Evolutionary conservation across 2,113 vertebrate genomes (phyloP).

Genomic region (Neodon shergylaensis): DNA sequence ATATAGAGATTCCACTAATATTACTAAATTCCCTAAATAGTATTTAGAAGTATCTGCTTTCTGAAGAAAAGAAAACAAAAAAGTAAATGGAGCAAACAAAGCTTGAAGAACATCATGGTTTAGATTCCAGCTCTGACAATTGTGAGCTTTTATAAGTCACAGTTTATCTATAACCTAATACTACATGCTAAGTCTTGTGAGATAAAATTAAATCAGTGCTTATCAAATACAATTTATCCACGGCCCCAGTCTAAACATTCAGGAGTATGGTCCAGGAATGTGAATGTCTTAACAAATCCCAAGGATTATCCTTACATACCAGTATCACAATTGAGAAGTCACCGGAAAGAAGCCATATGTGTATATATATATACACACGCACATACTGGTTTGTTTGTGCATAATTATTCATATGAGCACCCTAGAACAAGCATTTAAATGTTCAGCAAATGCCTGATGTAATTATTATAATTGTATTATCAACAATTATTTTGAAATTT

Average conservation of each 20-base stretch:
- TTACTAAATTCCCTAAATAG: conserved; percentile 16
- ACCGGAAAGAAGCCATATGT: not conserved
- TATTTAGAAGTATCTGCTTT: conserved; percentile 11
- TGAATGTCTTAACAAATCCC: conserved; percentile 32
- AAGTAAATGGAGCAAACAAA: conserved; percentile 20
- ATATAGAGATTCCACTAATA: conserved; percentile 27
- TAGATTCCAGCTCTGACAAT: not conserved
- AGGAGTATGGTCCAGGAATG: not conserved
- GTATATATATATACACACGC: no score
- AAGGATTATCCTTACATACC: conserved; percentile 7
- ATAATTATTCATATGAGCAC: not conserved
- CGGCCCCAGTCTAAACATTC: not conserved
- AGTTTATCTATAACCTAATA: conserved; percentile 49
- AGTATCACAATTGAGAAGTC: conserved; percentile 31
- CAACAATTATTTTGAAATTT: conserved; percentile 42
- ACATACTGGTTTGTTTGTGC: not conserved
- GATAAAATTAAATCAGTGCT: conserved; percentile 48
- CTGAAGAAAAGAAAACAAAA: not conserved
- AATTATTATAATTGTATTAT: not conserved
- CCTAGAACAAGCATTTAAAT: not conserved
- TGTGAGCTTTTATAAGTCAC: not conserved
- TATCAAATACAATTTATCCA: conserved; percentile 28
- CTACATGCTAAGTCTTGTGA: conserved; percentile 23
- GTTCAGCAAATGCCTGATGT: conserved; percentile 22
- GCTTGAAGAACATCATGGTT: not conserved